Base-by-base conservation (phyloP, 2,113 vertebrate genomes). In the Rafetus swinhoei region DNA sequence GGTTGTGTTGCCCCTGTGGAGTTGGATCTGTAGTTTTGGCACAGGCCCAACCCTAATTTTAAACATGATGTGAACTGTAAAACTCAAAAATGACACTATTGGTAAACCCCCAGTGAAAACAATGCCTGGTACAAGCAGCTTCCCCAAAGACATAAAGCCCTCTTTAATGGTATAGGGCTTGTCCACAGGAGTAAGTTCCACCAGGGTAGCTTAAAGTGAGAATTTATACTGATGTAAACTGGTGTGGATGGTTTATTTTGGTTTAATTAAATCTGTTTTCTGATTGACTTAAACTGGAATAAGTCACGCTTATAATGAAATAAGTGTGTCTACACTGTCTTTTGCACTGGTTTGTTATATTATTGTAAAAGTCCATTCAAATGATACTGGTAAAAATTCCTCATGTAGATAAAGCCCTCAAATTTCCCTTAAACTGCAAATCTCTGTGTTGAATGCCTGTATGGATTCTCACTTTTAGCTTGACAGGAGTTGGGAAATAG, bases 381-480 rank as follows among this genome's bases (percentile, higher is more conserved):
- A 87, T 93, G 90, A 85, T 22, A 93, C 57, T 55, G 74, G 65
- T 74, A 39, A 65, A 53, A 50, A 88, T 91, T 87, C 86, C 85
- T 95, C n/a, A n/a, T 27, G 12, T 0, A 0, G 76, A 81, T 91
- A 84, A 93, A 94, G 21, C 79, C 14, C 89, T 94, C 18, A 76
- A 90, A 94, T 94, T 90, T 54, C 72, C 54, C 84, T 92, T 87
- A 92, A 94, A 76, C 13, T n/a, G 60, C 0, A 0, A 2, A 87
- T 35, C 35, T 94, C 25, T 88, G 0, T 83, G 9, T 76, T 91
- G 88, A 45, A 95, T 85, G 29, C 19, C 88, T 83, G 93, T 56
- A n/a, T 89, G 82, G 12, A 22, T 84, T 59, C 90, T 90, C 82
- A 85, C 86, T 91, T 94, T 89, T 93, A 86, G 82, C 29, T 69